Evolutionary conservation across 2,113 vertebrate species (phyloP).

Genomic region (Tachuris rubrigastra): DNA sequence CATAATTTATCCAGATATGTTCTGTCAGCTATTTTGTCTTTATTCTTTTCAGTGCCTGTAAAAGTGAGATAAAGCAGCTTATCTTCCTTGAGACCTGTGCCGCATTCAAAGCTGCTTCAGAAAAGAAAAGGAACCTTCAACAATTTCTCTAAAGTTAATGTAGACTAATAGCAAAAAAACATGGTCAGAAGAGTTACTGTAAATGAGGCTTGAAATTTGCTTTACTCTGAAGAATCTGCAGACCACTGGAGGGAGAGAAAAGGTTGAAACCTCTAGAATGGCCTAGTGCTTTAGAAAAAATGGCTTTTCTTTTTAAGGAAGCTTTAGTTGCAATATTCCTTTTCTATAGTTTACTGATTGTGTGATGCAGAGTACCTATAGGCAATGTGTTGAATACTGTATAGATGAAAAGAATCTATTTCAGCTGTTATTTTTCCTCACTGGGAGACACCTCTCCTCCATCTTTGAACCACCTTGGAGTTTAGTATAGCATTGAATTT

Average conservation of each 20-base stretch:
- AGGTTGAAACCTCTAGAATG: neutral
- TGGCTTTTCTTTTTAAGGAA: neutral
- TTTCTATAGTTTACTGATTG: neutral
- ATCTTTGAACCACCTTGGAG: neutral
- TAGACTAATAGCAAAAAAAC: neutral
- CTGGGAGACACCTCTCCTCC: accelerated
- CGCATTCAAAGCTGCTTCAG: neutral
- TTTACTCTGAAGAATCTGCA: constrained; percentile 13
- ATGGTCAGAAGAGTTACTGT: neutral
- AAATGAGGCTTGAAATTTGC: constrained; percentile 31
- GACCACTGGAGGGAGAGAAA: neutral
- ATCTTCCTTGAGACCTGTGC: neutral
- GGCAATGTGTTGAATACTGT: neutral
- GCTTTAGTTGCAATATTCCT: neutral
- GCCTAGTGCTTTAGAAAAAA: neutral
- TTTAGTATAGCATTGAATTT: neutral
- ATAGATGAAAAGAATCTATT: neutral
- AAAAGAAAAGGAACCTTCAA: neutral
- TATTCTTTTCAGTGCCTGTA: neutral
- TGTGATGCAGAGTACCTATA: neutral
- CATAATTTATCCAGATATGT: neutral
- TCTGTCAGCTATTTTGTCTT: constrained; percentile 1
- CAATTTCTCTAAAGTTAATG: neutral
- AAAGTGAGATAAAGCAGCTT: constrained; percentile 30
- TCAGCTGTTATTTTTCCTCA: neutral